A percentile compares a stretch with the other conserved stretches of the same genome.
Conservation (phyloP, 2,797 vertebrate genomes). For the Cynopterus sphinx region DNA sequence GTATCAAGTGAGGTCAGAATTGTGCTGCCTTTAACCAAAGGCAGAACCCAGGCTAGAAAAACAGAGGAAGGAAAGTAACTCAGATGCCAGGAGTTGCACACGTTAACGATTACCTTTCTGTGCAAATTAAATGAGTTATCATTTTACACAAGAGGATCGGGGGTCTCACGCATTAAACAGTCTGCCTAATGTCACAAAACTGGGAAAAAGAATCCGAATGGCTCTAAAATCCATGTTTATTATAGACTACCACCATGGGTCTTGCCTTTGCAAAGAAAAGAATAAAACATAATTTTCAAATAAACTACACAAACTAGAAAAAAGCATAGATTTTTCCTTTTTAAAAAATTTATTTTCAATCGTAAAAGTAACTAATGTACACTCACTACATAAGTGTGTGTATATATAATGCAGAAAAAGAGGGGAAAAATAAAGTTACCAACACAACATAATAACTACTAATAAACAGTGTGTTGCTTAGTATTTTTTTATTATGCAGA, state of each 20-base stretch:
- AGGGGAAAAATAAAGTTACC: not conserved
- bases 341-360: conserved; percentile 29
- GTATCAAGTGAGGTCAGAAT: not conserved
- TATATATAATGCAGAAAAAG: not conserved
- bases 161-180: not conserved
- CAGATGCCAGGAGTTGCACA: rapidly evolving
- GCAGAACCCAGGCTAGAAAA: not conserved
- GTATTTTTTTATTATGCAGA: not conserved
- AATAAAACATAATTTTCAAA: not conserved
- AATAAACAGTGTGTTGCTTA: not conserved
- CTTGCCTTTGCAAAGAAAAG: not conserved
- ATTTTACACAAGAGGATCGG: rapidly evolving
- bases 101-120: rapidly evolving
- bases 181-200: not conserved
- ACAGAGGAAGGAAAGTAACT: not conserved
- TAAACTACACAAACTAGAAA: conserved; percentile 21
- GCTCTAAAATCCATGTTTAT: not conserved
- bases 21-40: not conserved
- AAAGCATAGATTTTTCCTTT: not conserved
- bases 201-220: too few relatives aligned
- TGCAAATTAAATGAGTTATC: not conserved
- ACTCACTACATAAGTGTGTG: not conserved
- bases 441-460: not conserved
- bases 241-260: not conserved
- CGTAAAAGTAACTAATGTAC: not conserved